Conservation (phyloP, 2,113 vertebrate genomes). For the Lampris incognitus region DNA sequence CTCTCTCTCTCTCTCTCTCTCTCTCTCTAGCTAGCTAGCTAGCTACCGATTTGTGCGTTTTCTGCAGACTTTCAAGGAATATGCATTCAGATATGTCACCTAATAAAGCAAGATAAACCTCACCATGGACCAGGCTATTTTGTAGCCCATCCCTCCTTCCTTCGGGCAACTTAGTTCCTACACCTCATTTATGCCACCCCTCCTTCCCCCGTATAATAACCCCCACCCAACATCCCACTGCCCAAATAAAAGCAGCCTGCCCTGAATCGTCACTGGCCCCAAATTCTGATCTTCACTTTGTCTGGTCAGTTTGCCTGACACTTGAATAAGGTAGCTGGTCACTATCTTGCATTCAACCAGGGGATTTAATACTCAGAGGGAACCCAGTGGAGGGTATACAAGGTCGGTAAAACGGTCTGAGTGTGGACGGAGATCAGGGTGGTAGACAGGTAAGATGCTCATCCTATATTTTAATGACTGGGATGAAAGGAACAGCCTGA, state of each 20-base stretch:
- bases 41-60: no score
- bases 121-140: conserved; percentile 57
- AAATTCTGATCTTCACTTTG: no score
- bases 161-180: conserved; percentile 54
- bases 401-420: conserved; percentile 35
- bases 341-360: conserved; percentile 44
- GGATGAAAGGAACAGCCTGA: conserved; percentile 7
- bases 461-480: conserved; percentile 36
- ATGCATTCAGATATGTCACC: no score
- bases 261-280: conserved; percentile 35
- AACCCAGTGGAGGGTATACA: conserved; percentile 29
- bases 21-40: no score
- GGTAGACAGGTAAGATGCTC: conserved; percentile 61
- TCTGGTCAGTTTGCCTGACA: neutral
- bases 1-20: no score
- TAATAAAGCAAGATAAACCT: conserved; percentile 41
- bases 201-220: conserved; percentile 63
- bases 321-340: conserved; percentile 2
- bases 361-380: conserved; percentile 60
- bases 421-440: conserved; percentile 46
- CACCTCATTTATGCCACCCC: conserved; percentile 13
- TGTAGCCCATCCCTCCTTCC: conserved; percentile 52
- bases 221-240: conserved; percentile 58
- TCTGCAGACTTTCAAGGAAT: no score
- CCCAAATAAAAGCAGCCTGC: conserved; percentile 55